Evolutionary conservation across 2,797 vertebrate species (phyloP).

Genomic region (Meda fulgida): DNA sequence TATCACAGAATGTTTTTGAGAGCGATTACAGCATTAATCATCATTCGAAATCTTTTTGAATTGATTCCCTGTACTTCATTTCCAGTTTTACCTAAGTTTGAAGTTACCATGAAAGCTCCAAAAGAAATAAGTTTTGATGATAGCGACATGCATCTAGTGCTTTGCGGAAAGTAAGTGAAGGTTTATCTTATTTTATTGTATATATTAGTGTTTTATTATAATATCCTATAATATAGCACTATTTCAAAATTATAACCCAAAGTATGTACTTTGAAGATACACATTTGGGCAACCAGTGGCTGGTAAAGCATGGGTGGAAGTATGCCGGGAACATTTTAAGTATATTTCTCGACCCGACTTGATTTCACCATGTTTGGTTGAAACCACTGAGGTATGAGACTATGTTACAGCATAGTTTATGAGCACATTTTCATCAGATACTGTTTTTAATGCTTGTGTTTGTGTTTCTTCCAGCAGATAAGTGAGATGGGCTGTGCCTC

Average conservation of each 20-base stretch:
- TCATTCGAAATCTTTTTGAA: not conserved
- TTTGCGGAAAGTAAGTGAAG: conserved; percentile 56
- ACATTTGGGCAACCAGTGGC: conserved; percentile 53
- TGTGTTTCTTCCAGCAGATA: conserved; percentile 15
- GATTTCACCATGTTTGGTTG: conserved; percentile 22
- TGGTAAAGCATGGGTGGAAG: conserved; percentile 37
- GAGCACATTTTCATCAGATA: not conserved
- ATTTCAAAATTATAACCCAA: not conserved
- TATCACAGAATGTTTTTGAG: not conserved
- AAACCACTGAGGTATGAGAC: conserved; percentile 28
- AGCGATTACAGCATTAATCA: not conserved
- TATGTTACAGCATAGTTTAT: not conserved
- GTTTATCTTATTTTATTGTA: not conserved
- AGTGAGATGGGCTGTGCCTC: conserved; percentile 37
- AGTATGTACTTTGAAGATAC: conserved; percentile 46
- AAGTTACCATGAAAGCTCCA: conserved; percentile 36
- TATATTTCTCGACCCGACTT: fast-evolving
- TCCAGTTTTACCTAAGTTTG: conserved; percentile 60
- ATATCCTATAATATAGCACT: not conserved
- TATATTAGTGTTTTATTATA: not conserved
- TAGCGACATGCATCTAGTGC: conserved; percentile 5
- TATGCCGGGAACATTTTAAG: conserved; percentile 4
- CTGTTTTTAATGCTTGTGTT: not conserved
- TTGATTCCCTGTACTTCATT: not conserved
- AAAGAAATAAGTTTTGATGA: conserved; percentile 22